phyloP scores from a whole-genome alignment of 2,113 vertebrate species.

The Ciconia boyciana region DNA sequence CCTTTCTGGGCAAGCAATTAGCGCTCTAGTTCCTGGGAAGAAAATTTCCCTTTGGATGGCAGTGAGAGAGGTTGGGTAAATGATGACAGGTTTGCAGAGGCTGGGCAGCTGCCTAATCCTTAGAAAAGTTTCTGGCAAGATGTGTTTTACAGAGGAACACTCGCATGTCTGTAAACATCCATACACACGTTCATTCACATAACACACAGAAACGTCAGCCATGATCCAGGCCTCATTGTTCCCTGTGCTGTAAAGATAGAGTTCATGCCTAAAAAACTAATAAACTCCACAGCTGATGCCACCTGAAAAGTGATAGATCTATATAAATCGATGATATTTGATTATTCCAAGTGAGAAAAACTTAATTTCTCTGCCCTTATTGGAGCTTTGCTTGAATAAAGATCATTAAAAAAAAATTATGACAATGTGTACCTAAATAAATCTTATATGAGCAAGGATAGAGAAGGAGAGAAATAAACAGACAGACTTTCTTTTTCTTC shows the following conservation, averaged over 20 bases:
- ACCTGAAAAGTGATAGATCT: neutral
- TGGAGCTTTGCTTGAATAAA: neutral
- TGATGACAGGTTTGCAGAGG: neutral
- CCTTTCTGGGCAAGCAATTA: neutral
- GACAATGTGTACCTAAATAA: neutral
- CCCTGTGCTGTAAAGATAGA: neutral
- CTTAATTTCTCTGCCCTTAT: neutral
- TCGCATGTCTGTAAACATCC: neutral
- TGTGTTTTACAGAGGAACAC: neutral
- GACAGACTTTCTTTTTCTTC: neutral
- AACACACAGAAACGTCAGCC: neutral
- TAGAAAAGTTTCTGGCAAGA: neutral
- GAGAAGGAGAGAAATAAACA: neutral
- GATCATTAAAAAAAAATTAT: neutral
- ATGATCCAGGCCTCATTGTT: neutral
- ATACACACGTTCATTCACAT: neutral
- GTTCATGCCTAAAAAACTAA: neutral
- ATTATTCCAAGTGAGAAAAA: neutral
- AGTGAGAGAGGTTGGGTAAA: neutral
- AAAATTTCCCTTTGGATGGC: conserved; percentile 1
- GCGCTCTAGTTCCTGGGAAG: neutral
- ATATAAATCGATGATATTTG: neutral
- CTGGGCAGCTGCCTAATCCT: neutral
- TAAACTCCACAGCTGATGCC: neutral
- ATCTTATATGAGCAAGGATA: neutral